Evolutionary conservation across 2,113 vertebrate genomes (phyloP).

Genomic region (Pteruthius melanotis): DNA sequence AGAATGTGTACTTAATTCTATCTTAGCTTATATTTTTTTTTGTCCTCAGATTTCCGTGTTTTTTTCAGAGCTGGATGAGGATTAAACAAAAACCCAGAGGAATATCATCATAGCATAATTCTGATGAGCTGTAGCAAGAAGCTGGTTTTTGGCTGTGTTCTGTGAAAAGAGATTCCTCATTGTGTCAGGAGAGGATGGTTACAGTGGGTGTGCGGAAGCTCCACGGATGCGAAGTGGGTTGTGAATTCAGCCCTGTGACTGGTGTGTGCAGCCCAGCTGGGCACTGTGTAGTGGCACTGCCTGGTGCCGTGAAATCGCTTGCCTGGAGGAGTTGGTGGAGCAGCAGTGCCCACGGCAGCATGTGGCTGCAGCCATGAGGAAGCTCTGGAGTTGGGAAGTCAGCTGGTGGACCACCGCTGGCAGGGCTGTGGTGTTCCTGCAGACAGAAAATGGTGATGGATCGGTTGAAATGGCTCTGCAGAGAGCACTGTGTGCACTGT

Average conservation of each 20-base stretch:
- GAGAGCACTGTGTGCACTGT: not conserved
- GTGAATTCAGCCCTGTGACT: not conserved
- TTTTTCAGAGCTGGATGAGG: not conserved
- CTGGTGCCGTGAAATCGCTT: not conserved
- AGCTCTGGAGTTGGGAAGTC: not conserved
- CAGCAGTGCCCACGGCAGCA: not conserved
- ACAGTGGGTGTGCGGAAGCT: not conserved
- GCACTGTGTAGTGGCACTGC: not conserved
- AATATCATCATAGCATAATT: not conserved
- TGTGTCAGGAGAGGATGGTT: not conserved
- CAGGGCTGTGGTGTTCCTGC: not conserved
- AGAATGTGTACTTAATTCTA: not conserved
- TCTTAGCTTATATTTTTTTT: not conserved
- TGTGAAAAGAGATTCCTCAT: not conserved
- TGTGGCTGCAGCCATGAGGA: not conserved
- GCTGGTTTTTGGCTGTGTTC: not conserved
- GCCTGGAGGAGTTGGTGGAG: not conserved
- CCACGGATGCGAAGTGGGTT: not conserved
- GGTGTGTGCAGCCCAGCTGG: not conserved
- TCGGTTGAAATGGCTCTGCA: not conserved
- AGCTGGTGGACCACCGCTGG: not conserved
- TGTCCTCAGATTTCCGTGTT: not conserved
- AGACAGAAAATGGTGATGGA: not conserved
- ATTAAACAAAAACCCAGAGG: conserved; percentile 1
- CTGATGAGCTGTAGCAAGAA: not conserved